Percentiles rank a stretch among this genome's conserved stretches.
phyloP scores from a whole-genome alignment of 2,888 invertebrate species.

The Caenorhabditis zanzibari region DNA sequence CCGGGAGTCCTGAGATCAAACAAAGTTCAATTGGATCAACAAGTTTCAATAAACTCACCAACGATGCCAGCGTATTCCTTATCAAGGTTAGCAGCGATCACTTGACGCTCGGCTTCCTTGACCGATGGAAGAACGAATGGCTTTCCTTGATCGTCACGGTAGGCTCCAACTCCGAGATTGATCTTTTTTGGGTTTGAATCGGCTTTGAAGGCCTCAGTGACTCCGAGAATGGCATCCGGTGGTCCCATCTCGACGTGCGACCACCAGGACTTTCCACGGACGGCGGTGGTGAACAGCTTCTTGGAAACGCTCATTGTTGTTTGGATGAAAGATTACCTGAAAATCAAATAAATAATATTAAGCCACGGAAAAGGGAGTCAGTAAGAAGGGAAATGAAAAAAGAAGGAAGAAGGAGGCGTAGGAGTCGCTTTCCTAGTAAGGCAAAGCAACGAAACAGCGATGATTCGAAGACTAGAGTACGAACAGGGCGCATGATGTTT shows the following conservation, averaged over 20 bases:
- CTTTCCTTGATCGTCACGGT: constrained; percentile 96
- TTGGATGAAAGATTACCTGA: constrained; percentile 49
- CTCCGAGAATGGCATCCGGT: constrained; percentile 89
- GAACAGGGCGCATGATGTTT: constrained; percentile 40
- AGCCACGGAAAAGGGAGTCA: not conserved
- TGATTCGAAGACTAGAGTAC: constrained; percentile 51
- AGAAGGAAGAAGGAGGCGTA: constrained; percentile 23
- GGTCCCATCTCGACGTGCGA: constrained; percentile 82
- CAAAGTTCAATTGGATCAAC: constrained; percentile 12
- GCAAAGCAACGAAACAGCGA: constrained; percentile 51
- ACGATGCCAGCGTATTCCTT: constrained; percentile 97
- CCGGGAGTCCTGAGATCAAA: constrained; percentile 85
- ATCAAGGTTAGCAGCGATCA: constrained; percentile 89
- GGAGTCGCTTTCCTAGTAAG: constrained; percentile 31
- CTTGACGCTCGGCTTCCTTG: constrained; percentile 90
- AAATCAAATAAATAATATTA: constrained; percentile 6
- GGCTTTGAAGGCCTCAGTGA: constrained; percentile 92
- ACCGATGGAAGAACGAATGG: constrained; percentile 99
- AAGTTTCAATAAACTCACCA: constrained; percentile 85
- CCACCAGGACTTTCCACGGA: constrained; percentile 79
- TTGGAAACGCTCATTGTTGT: constrained; percentile 65
- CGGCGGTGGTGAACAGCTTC: constrained; percentile 69
- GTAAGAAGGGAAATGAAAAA: constrained; percentile 6
- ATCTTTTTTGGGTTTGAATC: constrained; percentile 95
- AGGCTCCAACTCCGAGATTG: constrained; percentile 91